phyloP scores from a whole-genome alignment of 2,888 invertebrate species.

The Volucella inanis region DNA sequence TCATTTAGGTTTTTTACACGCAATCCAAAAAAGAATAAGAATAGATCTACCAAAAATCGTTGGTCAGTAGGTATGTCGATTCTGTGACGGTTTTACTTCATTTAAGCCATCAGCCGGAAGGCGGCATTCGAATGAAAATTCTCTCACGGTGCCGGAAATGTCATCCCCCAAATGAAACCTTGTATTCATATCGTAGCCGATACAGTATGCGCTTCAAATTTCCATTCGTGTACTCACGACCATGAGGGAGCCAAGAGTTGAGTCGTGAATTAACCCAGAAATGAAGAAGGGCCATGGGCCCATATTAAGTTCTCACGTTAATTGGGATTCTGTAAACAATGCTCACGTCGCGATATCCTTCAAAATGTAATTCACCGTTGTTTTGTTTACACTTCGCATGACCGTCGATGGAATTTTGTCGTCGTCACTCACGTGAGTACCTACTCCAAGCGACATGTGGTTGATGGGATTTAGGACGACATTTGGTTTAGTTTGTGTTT shows the following conservation, averaged over 20 bases:
- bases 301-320: constrained; percentile 74
- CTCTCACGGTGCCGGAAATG: constrained; percentile 72
- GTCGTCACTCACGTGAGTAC: constrained; percentile 29
- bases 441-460: constrained; percentile 69
- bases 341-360: constrained; percentile 66
- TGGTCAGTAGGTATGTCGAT: constrained; percentile 43
- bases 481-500: constrained; percentile 71
- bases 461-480: constrained; percentile 71
- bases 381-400: constrained; percentile 73
- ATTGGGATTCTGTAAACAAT: constrained; percentile 74
- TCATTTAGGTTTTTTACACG: constrained; percentile 62
- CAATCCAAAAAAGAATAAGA: constrained; percentile 37
- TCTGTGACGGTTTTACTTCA: constrained; percentile 2
- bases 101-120: constrained; percentile 51
- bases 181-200: neutral
- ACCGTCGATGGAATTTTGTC: constrained; percentile 44
- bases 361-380: constrained; percentile 70
- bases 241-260: constrained; percentile 6
- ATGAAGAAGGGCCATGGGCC: constrained; percentile 33
- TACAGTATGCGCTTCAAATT: constrained; percentile 67
- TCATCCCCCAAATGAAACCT: constrained; percentile 47
- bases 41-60: constrained; percentile 22
- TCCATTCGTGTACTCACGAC: constrained; percentile 28
- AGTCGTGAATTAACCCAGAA: neutral
- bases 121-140: constrained; percentile 39